Evolutionary conservation across 2,888 invertebrate genomes (phyloP).

Genomic region (Arge pagana): DNA sequence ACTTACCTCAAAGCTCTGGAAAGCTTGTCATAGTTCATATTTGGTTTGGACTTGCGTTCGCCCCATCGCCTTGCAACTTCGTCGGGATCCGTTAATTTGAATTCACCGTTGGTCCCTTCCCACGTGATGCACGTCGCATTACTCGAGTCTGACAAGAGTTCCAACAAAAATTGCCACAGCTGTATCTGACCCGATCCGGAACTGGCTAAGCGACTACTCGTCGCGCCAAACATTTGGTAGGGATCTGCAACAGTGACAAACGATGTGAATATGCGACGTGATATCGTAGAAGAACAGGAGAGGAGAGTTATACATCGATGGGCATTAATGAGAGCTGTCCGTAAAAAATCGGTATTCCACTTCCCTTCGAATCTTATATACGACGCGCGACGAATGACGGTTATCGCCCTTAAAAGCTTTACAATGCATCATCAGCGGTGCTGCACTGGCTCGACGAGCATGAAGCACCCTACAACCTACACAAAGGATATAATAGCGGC

Average conservation of each 20-base stretch:
- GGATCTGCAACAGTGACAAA: slow-evolving; percentile 84
- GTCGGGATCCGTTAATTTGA: slow-evolving; percentile 97
- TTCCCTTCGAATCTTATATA: too few species aligned
- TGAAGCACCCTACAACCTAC: slow-evolving; percentile 52
- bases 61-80: slow-evolving; percentile 99
- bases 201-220: slow-evolving; percentile 93
- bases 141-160: slow-evolving; percentile 92
- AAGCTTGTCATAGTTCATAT: slow-evolving; percentile 99
- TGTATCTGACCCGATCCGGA: slow-evolving; percentile 98
- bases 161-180: slow-evolving; percentile 97
- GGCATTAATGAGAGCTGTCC: too few species aligned
- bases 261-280: too few species aligned
- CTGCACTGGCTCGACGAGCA: slow-evolving; percentile 27
- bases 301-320: too few species aligned
- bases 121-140: slow-evolving; percentile 97
- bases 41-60: slow-evolving; percentile 97
- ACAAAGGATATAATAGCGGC: slow-evolving; percentile 56
- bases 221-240: slow-evolving; percentile 97
- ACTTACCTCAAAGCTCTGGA: slow-evolving; percentile 91
- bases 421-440: slow-evolving; percentile 58
- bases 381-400: neutral
- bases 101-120: slow-evolving; percentile 98
- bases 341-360: too few species aligned
- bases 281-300: too few species aligned
- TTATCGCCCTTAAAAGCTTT: slow-evolving; percentile 53